Evolutionary conservation across 1,140 invertebrate species (phyloP).

Genomic region (Eueides isabella): DNA sequence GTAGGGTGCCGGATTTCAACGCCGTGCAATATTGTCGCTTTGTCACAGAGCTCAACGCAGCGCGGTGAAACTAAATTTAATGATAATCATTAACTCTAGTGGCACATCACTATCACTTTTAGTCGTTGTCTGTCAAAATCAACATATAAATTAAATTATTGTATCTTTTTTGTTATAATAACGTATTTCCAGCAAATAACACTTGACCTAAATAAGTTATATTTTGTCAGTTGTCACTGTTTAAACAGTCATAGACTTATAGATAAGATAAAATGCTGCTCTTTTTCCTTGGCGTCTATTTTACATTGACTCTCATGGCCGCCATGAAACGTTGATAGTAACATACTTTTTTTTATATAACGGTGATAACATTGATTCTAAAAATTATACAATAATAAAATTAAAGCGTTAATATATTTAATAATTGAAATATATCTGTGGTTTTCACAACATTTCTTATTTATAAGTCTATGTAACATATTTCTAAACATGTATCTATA

Average conservation of each 20-base stretch:
- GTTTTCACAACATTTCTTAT: not conserved
- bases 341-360: not conserved
- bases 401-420: no score
- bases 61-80: no score
- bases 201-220: not conserved
- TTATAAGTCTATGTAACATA: constrained; percentile 24
- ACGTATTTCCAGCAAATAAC: not conserved
- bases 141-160: no score
- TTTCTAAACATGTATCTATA: constrained; percentile 16
- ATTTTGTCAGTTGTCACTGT: constrained; percentile 18
- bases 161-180: no score
- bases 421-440: no score
- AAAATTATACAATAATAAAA: no score
- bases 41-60: no score
- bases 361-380: not conserved
- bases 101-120: no score
- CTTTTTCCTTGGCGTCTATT: not conserved
- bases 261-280: constrained; percentile 7
- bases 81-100: no score
- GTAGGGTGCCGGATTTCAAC: no score
- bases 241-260: constrained; percentile 17
- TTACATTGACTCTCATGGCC: not conserved
- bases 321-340: not conserved
- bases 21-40: no score
- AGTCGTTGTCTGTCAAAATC: no score